A percentile compares a stretch with the other conserved stretches of the same genome.
Conservation (phyloP, 2,113 vertebrate species). For the Trogon surrucura region DNA sequence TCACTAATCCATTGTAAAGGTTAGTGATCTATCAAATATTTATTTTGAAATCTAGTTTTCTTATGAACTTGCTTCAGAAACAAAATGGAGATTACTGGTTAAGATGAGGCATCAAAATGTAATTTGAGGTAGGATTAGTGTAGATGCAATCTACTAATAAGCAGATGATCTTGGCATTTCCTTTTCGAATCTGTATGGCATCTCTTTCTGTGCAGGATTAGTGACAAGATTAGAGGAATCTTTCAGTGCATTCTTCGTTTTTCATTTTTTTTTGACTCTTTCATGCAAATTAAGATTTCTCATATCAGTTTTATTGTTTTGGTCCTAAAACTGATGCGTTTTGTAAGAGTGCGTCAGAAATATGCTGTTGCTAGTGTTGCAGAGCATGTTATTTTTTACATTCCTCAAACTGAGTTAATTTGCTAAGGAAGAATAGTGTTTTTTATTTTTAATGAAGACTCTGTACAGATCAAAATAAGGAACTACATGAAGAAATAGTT, state of each 20-base stretch:
- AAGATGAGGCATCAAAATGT: neutral
- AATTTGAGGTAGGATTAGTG: neutral
- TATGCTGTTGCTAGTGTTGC: neutral
- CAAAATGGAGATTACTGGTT: neutral
- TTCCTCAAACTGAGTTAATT: neutral
- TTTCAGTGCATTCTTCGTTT: neutral
- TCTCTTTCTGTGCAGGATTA: neutral
- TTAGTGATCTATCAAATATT: slow-evolving; percentile 2
- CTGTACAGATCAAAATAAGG: neutral
- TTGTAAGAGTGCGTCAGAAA: neutral
- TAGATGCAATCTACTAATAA: neutral
- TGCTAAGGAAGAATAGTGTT: neutral
- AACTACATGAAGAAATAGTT: neutral
- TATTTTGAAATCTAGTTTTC: slow-evolving; percentile 18
- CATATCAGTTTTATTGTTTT: neutral
- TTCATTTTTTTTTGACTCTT: neutral
- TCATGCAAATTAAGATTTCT: neutral
- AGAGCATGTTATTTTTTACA: neutral
- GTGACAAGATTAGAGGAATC: neutral
- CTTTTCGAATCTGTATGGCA: neutral
- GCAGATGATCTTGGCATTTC: neutral
- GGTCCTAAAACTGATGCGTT: neutral
- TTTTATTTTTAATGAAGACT: neutral
- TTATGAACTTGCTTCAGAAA: slow-evolving; percentile 19
- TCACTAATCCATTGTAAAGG: slow-evolving; percentile 28